Evolutionary conservation across 2,797 vertebrate species (phyloP), one percentile per base, ranked within the genome.

Genomic region (Micropoecilia bifurca): DNA sequence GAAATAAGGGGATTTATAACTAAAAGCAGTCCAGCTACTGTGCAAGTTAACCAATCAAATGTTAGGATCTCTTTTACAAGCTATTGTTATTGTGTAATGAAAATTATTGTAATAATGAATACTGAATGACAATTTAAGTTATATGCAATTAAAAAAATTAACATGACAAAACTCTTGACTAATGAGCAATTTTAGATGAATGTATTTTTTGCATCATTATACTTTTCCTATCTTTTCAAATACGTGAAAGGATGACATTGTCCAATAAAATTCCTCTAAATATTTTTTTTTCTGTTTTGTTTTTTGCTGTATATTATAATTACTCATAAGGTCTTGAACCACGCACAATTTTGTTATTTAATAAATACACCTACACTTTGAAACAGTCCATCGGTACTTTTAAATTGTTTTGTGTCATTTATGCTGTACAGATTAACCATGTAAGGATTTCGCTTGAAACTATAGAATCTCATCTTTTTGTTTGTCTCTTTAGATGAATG

Each of bases 401-500:
- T 45, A 14, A n/a, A 13, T 4, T 69, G 39, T 69, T 69, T n/a
- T 16, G 43, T 69, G 10, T 0, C n/a, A 45, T 69, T 45, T 45
- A n/a, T 43, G 22, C 41, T 69, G 22, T 28, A 43, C 39, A 9
- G 10, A 71, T 45, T 0, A 71, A 71, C 25, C 25, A 16, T 43
- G 68, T 6, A 28, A 71, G 41, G 12, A 71, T 46, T 4, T 13
- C 0, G 12, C 41, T 68, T 69, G 12, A 28, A 71, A 46, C 13
- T 25, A 25, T 12, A 48, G 30, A 16, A 73, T 39, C 5, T 25
- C 25, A 47, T 8, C 72, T 46, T 33, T 73, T 16, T 71, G 12
- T 76, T n/a, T 74, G 36, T 80, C 46, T 63, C 53, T 76, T 28
- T 84, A 96, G 95, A 83, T 46, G 91, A 95, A 63, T 95, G 95